Base-by-base conservation (phyloP, 2,888 invertebrate genomes). In the Notodonta dromedarius region DNA sequence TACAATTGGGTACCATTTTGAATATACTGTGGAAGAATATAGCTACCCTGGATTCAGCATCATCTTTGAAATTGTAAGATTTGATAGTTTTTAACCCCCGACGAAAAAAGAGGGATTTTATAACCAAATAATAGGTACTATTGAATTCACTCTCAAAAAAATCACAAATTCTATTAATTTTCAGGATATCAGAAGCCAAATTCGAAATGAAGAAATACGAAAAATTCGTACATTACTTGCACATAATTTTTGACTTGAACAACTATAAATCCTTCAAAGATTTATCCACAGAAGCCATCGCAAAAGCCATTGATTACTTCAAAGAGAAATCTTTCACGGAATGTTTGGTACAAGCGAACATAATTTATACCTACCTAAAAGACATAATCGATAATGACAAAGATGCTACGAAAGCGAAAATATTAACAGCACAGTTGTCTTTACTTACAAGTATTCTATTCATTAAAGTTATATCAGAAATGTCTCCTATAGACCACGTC, bases 401-500 rank as follows among this genome's bases (percentile, higher is more conserved):
- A 5, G 71, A 83, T 14, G 70, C 74, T 48, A 63, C 74, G 0
- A 81, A 80, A 72, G 61, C 68, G 0, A 87, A 84, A 66, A 76
- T 89, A 24, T 70, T 88, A 7, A 86, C 83, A 6, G 76, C 83
- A 1, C 78, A 90, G 71, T 63, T 91, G 14, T 88, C 89, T 60
- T 70, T 91, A 56, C 73, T 93, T 24, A 85, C 95, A 5, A 95
- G 95, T 69, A 84, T 94, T 24, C 70, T 95, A 0, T 94, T 95
- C 73, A 80, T 94, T 0, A 89, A 93, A 70, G 81, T 96, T 5
- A 94, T 95, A 78, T 93, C 95, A 0, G 94, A 95, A 81, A 90
- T 96, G 12, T 96, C 96, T 16, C 86, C 95, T 0, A 96, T 98
- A 6, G 99, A 99, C 92, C 98, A 98, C 0, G 95, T 97, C 0